A percentile compares a stretch with the other conserved stretches of the same genome.
Conservation (phyloP, 1,140 invertebrate species). For the Heliconius eleuchia region DNA sequence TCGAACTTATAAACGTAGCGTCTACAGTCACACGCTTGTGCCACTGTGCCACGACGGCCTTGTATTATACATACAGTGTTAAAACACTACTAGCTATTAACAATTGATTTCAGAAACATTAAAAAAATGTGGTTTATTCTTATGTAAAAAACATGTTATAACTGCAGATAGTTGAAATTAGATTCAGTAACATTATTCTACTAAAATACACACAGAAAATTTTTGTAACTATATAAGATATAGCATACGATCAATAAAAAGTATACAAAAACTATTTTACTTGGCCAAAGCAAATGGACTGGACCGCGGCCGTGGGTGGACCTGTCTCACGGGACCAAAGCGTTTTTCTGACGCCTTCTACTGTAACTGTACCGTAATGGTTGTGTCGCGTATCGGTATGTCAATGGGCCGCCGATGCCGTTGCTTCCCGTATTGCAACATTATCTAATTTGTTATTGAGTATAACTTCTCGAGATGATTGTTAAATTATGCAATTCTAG, state of each 20-base stretch:
- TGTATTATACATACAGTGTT: too few species aligned
- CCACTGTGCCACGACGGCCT: too few species aligned
- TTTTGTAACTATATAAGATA: conserved; percentile 15
- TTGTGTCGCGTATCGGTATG: conserved; percentile 18
- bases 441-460: conserved; percentile 11
- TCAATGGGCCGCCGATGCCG: conserved; percentile 25
- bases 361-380: conserved; percentile 61
- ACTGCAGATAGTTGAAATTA: too few species aligned
- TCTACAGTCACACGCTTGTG: too few species aligned
- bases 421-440: conserved; percentile 28
- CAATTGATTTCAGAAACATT: too few species aligned
- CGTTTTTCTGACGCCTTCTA: conserved; percentile 69
- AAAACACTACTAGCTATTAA: too few species aligned
- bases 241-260: conserved; percentile 27
- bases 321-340: conserved; percentile 52
- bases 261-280: conserved; percentile 7
- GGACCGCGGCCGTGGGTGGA: conserved; percentile 62
- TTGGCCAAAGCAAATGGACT: conserved; percentile 41
- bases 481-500: neutral
- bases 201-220: neutral
- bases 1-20: too few species aligned
- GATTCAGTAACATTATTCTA: too few species aligned
- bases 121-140: too few species aligned
- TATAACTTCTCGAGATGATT: conserved; percentile 2
- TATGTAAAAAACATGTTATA: too few species aligned